Evolutionary conservation across 2,797 vertebrate genomes (phyloP).

Genomic region (Netta rufina): DNA sequence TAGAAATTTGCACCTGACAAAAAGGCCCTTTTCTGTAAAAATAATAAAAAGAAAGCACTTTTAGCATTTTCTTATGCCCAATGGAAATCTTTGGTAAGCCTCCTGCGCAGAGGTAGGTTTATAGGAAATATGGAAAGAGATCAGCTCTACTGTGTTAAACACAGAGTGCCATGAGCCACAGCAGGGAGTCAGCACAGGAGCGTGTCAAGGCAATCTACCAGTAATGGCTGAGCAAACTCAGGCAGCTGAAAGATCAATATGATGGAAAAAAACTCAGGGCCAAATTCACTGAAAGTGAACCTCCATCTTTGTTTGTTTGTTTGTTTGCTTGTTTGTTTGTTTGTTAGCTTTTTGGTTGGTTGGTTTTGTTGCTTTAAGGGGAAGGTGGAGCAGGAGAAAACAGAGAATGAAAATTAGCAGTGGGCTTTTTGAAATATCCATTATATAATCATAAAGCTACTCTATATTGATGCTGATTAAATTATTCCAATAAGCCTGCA

Average conservation of each 20-base stretch:
- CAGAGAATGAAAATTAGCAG: not conserved
- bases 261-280: not conserved
- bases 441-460: not conserved
- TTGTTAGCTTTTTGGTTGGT: not conserved
- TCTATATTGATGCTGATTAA: not conserved
- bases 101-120: not conserved
- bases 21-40: not conserved
- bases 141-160: not conserved
- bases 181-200: not conserved
- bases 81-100: not conserved
- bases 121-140: not conserved
- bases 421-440: not conserved
- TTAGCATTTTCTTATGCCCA: not conserved
- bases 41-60: not conserved
- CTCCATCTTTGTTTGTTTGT: fast-evolving
- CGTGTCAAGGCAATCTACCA: not conserved
- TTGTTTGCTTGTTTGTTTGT: too few species aligned
- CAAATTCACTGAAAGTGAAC: not conserved
- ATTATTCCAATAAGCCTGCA: not conserved
- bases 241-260: not conserved
- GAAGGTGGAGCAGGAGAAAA: not conserved
- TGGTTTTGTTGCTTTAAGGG: not conserved
- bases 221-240: not conserved
- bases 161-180: not conserved
- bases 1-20: not conserved